These are phyloP conservation scores for Ptychobarbus kaznakovi DNA, from an alignment of 2,797 vertebrate species.

Conservation along the genomic window DNA sequence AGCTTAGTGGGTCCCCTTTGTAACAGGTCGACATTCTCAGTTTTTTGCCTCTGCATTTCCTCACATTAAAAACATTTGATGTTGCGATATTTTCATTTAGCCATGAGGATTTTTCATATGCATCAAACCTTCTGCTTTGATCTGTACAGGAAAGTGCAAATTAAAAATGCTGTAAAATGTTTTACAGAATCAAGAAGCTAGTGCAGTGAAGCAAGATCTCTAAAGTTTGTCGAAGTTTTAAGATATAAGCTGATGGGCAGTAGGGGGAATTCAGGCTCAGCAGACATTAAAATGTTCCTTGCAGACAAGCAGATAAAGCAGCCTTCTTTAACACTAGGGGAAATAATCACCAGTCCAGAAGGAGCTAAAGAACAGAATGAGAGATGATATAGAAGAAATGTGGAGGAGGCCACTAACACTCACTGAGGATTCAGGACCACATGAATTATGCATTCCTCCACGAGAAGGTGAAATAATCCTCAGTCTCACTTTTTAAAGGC, in stretches of 20 bases:
- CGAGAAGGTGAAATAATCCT: slow-evolving; percentile 58
- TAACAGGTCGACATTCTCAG: neutral
- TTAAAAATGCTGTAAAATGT: slow-evolving; percentile 24
- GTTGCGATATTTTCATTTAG: slow-evolving; percentile 4
- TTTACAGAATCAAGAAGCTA: neutral
- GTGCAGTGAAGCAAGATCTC: neutral
- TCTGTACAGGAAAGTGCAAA: neutral
- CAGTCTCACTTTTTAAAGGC: slow-evolving; percentile 53
- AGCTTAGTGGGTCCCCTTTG: neutral
- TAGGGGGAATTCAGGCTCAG: slow-evolving; percentile 33
- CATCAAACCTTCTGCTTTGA: slow-evolving; percentile 6
- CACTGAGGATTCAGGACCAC: slow-evolving; percentile 23
- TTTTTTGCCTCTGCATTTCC: neutral
- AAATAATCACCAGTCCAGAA: slow-evolving; percentile 42
- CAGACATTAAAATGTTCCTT: slow-evolving; percentile 49
- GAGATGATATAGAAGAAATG: slow-evolving; percentile 45
- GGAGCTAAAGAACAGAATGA: slow-evolving; percentile 47
- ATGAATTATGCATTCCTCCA: slow-evolving; percentile 57
- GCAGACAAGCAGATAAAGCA: slow-evolving; percentile 33
- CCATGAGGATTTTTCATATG: neutral
- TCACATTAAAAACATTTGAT: neutral
- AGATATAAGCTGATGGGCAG: slow-evolving; percentile 33
- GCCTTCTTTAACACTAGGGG: slow-evolving; percentile 3
- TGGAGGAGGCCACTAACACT: slow-evolving; percentile 32
- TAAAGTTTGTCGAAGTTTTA: slow-evolving; percentile 20